Base-by-base conservation (phyloP, 2,113 vertebrate genomes). In the Garra rufa region DNA sequence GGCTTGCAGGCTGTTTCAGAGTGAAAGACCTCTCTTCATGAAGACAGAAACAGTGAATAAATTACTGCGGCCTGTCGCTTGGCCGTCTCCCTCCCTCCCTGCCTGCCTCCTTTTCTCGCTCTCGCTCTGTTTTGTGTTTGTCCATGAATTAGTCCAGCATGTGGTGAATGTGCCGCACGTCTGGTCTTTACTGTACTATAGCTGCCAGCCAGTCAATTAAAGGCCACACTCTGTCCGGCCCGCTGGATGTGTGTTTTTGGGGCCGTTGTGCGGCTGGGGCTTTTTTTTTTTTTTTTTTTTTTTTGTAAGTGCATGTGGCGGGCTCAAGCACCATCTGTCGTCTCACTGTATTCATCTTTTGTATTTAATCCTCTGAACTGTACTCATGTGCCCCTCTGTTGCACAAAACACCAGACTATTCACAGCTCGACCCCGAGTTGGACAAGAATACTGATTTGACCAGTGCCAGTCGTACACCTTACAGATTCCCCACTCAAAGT, bases 321-420 rank as follows among this genome's bases (percentile, higher is more conserved):
- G 57, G 84, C 88, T 84, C 82, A 81, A 82, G 84, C 82, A 86
- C 88, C 88, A 87, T 89, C 86, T 89, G 88, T 87, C 82, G 81
- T 85, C 77, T 65, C 63, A 81, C 81, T 77, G 50, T 81, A 76
- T 85, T 85, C 85, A 85, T 80, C 46, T 44, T 83, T 63, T 76
- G 55, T 69, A 59, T 76, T 85, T 85, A 85, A 86, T 76, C 38
- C 71, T 70, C 46, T 86, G 13, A 70, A 83, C 81, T 77, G 77
- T 83, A 77, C 44, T 82, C 76, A 17, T 46, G 17, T 6, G 50
- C 15, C 69, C 34, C 50, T 67, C 78, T 78, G 46, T 78, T 76
- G 28, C 73, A 70, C 76, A 75, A 76, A 65, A 82, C 79, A 76
- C 48, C 14, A 44, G 61, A 76, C 24, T 44, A 67, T 57, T 55